Base-by-base conservation (phyloP, 2,113 vertebrate species). In the Seriola aureovittata region DNA sequence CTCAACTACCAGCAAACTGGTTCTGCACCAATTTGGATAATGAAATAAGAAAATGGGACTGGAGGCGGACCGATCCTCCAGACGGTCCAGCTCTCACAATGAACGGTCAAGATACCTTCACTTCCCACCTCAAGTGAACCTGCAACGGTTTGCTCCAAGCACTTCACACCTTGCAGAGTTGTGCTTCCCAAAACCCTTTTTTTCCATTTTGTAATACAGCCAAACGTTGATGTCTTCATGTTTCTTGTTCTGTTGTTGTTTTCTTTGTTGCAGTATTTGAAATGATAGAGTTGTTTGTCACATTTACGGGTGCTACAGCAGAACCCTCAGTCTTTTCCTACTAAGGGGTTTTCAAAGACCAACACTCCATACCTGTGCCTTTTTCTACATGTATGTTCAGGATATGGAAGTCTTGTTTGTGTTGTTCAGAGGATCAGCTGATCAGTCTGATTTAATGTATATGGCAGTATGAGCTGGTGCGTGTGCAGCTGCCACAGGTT, bases 301-400 rank as follows among this genome's bases (percentile, higher is more conserved):
- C 87, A 85, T 91, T 90, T 93, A 89, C 80, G 85, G 94, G 94
- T 95, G 94, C 95, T 95, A 94, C 83, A 81, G 85, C 89, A 50
- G 80, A 87, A 76, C 81, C 70, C 84, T 90, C 90, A 14, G 86
- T 70, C 68, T 90, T 78, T 91, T 91, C 64, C 69, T 44, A 54
- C 84, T 70, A 84, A 65, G 91, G 82, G 78, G 58, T 82, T 91
- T 92, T 82, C 78, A 88, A 84, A 89, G 92, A 94, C 91, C 85
- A 93, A 94, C 87, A 84, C 93, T 95, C 93, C 93, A 92, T 94
- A 85, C 85, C 92, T 95, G 95, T 96, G 93, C 95, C 94, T 95
- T 95, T 95, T 93, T 90, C 88, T 89, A 93, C 70, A 75, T 88
- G 80, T 81, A 52, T 80, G 80, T 93, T 91, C 89, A 92, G 90